Conservation (phyloP, 2,888 invertebrate genomes). For the Synergus umbraculus region DNA sequence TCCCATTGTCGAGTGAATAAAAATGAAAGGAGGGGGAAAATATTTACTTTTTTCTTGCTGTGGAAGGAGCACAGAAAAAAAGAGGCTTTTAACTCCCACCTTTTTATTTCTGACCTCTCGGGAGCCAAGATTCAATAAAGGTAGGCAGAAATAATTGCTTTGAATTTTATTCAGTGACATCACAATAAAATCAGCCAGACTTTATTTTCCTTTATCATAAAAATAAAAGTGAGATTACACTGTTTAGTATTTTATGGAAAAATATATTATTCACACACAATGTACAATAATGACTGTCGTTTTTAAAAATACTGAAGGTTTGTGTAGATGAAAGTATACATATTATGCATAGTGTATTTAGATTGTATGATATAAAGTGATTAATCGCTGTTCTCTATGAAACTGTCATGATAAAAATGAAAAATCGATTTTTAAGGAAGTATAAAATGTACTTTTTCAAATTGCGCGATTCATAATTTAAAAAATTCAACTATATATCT, state of each 20-base stretch:
- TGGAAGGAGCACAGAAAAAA: no score
- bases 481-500: no score
- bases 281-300: neutral
- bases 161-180: slow-evolving; percentile 20
- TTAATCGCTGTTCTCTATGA: slow-evolving; percentile 14
- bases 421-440: neutral
- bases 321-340: neutral
- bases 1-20: no score
- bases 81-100: no score
- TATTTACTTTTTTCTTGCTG: no score
- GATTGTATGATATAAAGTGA: neutral
- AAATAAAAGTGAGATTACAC: neutral
- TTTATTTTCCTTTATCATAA: neutral
- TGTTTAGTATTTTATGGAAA: neutral
- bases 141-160: neutral
- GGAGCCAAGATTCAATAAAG: no score
- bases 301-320: neutral
- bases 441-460: neutral
- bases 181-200: slow-evolving; percentile 18
- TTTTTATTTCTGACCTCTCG: no score
- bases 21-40: no score
- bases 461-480: neutral
- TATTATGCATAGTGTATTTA: neutral
- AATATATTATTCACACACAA: neutral
- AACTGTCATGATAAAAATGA: slow-evolving; percentile 1